Base-by-base conservation (phyloP, 2,797 vertebrate species). In the Carduelis carduelis region DNA sequence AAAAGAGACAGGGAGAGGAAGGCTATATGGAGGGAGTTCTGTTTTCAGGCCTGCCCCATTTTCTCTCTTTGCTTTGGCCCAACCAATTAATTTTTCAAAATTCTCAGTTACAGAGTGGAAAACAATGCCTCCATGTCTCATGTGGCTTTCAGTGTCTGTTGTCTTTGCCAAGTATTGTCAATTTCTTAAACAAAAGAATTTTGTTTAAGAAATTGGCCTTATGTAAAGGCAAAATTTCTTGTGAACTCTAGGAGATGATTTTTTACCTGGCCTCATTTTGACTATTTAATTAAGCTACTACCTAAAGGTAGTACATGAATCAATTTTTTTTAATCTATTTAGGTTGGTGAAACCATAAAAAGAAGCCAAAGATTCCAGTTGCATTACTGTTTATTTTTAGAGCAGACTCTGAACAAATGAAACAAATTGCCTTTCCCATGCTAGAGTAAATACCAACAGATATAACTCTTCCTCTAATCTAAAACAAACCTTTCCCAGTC, bases 361-460 rank as follows among this genome's bases (percentile, higher is more conserved):
- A 83, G 53, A 65, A 88, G 87, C 59, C 46, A 39, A 69, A 81
- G 50, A 69, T 83, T 81, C 65, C 72, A 55, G 18, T 82, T 83
- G 34, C 39, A 35, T 91, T 94, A 30, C 65, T 84, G 35, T 56
- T 94, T 94, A 88, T 91, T 91, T 96, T 95, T 88, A 79, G 55
- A 88, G 59, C 0, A 14, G 70, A 72, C 27, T 71, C 61, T 81
- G 57, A 93, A 75, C 50, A 81, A 88, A 78, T 68, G 69, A 86
- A 89, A 43, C 44, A 68, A 81, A 78, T 63, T 86, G 55, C 35
- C 76, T 77, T 95, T 91, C 76, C 72, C 83, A 61, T n/a, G 76
- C 49, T 81, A 69, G 61, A 81, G 16, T 57, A 77, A 94, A 95
- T 90, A 44, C 57, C 44, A 88, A 28, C 59, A 94, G 65, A 84